Conservation (phyloP, 2,888 invertebrate genomes). For the Lacanobia oleracea region DNA sequence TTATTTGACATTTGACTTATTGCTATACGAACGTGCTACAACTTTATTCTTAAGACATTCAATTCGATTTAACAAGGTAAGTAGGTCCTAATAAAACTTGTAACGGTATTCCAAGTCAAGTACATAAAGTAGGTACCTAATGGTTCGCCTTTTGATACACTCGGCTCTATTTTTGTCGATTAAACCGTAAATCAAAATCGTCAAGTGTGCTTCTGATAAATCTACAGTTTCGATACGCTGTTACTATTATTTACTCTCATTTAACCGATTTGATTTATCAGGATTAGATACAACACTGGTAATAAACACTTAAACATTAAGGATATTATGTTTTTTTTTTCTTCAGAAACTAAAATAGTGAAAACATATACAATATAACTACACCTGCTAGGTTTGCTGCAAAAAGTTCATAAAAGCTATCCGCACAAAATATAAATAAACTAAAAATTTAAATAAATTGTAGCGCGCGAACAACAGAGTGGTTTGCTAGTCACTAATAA, state of each 20-base stretch:
- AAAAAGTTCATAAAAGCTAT: conserved; percentile 24
- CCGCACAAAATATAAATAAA: conserved; percentile 23
- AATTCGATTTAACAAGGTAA: conserved; percentile 8
- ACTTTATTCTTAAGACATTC: too few species aligned
- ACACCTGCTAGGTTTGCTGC: background rate
- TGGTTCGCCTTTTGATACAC: conserved; percentile 28
- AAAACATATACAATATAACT: background rate
- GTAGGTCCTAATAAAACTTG: conserved; percentile 8
- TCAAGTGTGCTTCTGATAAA: conserved; percentile 19
- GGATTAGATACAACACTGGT: background rate
- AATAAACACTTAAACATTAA: background rate
- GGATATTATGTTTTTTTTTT: background rate
- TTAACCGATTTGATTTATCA: background rate
- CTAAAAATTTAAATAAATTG: conserved; percentile 42
- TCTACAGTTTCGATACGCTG: conserved; percentile 4
- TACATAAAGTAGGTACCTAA: conserved; percentile 23
- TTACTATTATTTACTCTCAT: background rate
- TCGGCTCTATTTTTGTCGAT: conserved; percentile 26
- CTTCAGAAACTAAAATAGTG: background rate
- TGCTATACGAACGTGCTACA: too few species aligned
- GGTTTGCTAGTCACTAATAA: conserved; percentile 28
- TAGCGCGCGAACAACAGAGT: conserved; percentile 14
- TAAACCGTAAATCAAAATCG: conserved; percentile 40
- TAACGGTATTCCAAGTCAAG: conserved; percentile 11
- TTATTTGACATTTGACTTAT: too few species aligned